Conservation (phyloP, 2,797 vertebrate genomes). For the Hypotaenidia philippensis region DNA sequence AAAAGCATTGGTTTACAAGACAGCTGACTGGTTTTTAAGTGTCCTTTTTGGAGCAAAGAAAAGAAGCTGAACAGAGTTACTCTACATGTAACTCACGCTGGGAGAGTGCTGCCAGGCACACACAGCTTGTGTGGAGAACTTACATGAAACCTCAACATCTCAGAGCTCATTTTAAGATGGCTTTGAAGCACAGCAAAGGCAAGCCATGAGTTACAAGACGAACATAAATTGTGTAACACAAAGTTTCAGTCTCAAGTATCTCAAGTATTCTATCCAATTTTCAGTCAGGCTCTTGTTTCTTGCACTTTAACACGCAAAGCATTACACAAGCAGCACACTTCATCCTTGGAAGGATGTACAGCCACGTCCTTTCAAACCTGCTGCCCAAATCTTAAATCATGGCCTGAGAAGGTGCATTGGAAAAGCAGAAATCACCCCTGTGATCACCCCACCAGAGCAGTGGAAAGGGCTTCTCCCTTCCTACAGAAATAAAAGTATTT, state of each 20-base stretch:
- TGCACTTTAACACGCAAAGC: fast-evolving
- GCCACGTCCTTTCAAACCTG: not conserved
- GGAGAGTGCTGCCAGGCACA: not conserved
- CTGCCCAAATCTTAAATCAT: not conserved
- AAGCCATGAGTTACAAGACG: not conserved
- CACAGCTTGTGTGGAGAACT: not conserved
- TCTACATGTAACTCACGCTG: fast-evolving
- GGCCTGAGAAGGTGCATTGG: fast-evolving
- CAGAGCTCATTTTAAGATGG: not conserved
- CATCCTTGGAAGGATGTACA: not conserved
- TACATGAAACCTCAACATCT: not conserved
- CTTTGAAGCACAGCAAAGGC: not conserved
- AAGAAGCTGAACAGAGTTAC: not conserved
- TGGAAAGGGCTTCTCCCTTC: not conserved
- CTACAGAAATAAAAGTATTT: not conserved
- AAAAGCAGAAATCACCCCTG: not conserved
- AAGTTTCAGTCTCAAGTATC: not conserved
- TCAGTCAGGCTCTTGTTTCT: not conserved
- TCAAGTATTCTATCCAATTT: fast-evolving
- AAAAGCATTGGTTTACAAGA: not conserved
- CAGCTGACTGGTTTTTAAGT: fast-evolving
- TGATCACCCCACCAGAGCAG: not conserved
- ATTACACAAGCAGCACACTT: not conserved
- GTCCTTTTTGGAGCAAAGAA: not conserved
- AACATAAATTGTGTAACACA: not conserved